phyloP scores from a whole-genome alignment of 2,113 vertebrate species.

The Alces alces region DNA sequence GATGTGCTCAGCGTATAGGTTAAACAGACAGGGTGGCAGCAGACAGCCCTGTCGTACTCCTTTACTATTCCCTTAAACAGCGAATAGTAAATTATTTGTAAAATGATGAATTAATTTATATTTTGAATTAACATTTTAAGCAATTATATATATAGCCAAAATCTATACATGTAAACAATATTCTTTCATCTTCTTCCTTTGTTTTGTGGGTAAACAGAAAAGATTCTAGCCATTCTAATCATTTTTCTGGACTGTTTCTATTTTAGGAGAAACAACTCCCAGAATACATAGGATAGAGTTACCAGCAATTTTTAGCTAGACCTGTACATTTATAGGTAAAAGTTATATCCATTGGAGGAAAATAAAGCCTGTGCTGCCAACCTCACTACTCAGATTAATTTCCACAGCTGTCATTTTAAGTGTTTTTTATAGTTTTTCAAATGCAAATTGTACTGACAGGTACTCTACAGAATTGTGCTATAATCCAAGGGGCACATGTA shows the following conservation, averaged over 20 bases:
- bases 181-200: not conserved
- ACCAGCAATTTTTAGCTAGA: not conserved
- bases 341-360: not conserved
- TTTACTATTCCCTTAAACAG: not conserved
- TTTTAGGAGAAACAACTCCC: not conserved
- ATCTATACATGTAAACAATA: not conserved
- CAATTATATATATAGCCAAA: not conserved
- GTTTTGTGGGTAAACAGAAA: not conserved
- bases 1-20: not conserved
- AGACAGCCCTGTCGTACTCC: not conserved
- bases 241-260: not conserved
- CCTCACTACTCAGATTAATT: not conserved
- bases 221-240: not conserved
- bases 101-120: not conserved
- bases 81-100: not conserved
- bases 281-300: not conserved
- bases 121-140: not conserved
- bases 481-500: not conserved
- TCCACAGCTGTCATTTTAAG: conserved; percentile 10
- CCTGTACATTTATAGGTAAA: not conserved
- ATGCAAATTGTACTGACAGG: not conserved
- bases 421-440: not conserved
- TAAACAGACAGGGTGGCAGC: not conserved
- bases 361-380: not conserved
- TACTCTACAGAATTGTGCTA: not conserved